phyloP scores from a whole-genome alignment of 2,797 vertebrate species.

The Phoeniculus purpureus region DNA sequence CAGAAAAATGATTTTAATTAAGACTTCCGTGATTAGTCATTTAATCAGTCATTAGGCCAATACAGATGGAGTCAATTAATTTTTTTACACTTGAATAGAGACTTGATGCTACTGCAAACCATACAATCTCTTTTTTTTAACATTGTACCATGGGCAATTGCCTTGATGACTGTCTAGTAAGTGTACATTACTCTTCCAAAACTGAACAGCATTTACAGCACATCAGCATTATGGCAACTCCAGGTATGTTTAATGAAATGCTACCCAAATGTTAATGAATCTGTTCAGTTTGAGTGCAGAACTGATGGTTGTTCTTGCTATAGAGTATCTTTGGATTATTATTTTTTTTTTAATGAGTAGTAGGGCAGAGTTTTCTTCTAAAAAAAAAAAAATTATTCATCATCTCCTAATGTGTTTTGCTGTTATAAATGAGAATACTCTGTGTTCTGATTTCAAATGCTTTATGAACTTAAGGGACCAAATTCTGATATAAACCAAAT shows the following conservation, averaged over 20 bases:
- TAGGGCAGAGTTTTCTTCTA: not conserved
- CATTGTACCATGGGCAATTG: slow-evolving; percentile 10
- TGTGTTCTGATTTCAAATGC: not conserved
- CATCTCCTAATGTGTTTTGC: not conserved
- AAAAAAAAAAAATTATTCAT: not conserved
- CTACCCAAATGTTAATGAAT: not conserved
- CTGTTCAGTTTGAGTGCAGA: not conserved
- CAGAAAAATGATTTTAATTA: slow-evolving; percentile 79
- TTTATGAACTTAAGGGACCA: not conserved
- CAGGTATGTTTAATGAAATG: not conserved
- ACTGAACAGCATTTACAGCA: not conserved
- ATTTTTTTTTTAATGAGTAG: not conserved
- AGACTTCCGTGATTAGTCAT: slow-evolving; percentile 79
- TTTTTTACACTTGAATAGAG: slow-evolving; percentile 76
- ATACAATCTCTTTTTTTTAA: slow-evolving; percentile 20
- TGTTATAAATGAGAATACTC: not conserved
- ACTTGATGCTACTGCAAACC: slow-evolving; percentile 63
- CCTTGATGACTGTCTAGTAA: not conserved
- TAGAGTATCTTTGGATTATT: not conserved
- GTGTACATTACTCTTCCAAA: not conserved
- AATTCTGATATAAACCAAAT: not conserved
- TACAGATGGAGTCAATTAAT: slow-evolving; percentile 79
- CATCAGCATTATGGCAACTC: not conserved
- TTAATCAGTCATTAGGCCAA: slow-evolving; percentile 81
- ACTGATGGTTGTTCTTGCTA: not conserved